Evolutionary conservation across 2,888 invertebrate genomes (phyloP), one percentile per base, ranked within the genome.

Genomic region (Hipparchia semele): DNA sequence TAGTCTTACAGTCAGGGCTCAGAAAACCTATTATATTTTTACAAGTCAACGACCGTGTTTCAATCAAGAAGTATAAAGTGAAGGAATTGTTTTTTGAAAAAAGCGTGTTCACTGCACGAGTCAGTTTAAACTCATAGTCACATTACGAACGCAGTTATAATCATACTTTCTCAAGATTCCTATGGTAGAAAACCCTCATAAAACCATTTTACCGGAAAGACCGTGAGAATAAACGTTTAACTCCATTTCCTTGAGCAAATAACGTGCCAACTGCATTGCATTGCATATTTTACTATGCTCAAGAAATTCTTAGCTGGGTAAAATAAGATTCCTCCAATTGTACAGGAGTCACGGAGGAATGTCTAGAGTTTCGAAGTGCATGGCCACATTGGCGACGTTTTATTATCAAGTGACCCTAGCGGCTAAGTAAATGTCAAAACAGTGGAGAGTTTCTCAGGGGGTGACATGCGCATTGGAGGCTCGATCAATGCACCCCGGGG

Each of bases 401-500:
- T 72, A 75, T 58, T 68, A 74, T 75, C 73, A 77, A 78, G 74
- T 77, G 77, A 76, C 76, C 71, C 75, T 77, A 73, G 75, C 75
- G 79, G 78, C 79, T 79, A 78, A 80, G 78, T 80, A 88, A 88
- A 90, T 86, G 91, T 91, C 91, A 91, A 90, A 91, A 87, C 80
- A 85, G 84, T 79, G 79, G 83, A 86, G 87, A 84, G 85, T 80
- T 81, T 79, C 80, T 81, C 58, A 51, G 75, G 78, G 82, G 82
- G 79, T 82, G 83, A 87, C 93, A 92, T 93, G 94, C 94, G 93
- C 93, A 90, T 73, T 88, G 81, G 81, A 81, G 80, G 80, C 82
- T 81, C 91, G 93, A 93, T 93, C 93, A 91, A 94, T 93, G 93
- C 90, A 90, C 86, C 89, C 87, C 84, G 80, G 74, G 82, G 81